phyloP scores from a whole-genome alignment of 2,113 vertebrate genomes.

The Leucopternis melanops region DNA sequence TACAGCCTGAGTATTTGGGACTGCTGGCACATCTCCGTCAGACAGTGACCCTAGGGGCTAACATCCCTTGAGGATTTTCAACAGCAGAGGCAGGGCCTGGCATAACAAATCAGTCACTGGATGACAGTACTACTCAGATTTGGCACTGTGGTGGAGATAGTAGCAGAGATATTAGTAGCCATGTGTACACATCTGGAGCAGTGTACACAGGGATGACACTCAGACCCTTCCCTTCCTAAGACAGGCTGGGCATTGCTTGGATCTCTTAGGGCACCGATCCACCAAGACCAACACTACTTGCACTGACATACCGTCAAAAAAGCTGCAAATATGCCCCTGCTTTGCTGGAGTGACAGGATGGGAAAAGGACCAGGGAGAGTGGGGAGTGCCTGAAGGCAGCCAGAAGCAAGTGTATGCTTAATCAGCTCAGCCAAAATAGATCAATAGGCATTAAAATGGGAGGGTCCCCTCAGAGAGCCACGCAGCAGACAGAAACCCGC shows the following conservation, averaged over 20 bases:
- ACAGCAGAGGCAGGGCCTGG: neutral
- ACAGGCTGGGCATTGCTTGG: neutral
- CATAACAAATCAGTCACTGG: neutral
- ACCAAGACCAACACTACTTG: neutral
- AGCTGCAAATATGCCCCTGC: neutral
- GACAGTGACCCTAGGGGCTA: neutral
- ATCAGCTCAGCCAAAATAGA: neutral
- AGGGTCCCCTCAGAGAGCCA: neutral
- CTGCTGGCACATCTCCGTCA: neutral
- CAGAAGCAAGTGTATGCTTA: neutral
- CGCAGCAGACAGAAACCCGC: neutral
- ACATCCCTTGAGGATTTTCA: neutral
- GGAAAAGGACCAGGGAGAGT: neutral
- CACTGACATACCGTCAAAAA: neutral
- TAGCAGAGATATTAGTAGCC: neutral
- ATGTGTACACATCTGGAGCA: neutral
- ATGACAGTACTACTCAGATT: neutral
- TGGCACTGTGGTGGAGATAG: neutral
- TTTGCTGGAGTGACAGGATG: neutral
- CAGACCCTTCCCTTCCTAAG: neutral
- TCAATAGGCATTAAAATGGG: neutral
- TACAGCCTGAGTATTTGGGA: neutral
- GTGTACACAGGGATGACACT: neutral
- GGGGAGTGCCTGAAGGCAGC: neutral
- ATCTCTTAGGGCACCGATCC: neutral